Base-by-base conservation (phyloP, 2,888 invertebrate genomes). In the Nomada goodeniana region DNA sequence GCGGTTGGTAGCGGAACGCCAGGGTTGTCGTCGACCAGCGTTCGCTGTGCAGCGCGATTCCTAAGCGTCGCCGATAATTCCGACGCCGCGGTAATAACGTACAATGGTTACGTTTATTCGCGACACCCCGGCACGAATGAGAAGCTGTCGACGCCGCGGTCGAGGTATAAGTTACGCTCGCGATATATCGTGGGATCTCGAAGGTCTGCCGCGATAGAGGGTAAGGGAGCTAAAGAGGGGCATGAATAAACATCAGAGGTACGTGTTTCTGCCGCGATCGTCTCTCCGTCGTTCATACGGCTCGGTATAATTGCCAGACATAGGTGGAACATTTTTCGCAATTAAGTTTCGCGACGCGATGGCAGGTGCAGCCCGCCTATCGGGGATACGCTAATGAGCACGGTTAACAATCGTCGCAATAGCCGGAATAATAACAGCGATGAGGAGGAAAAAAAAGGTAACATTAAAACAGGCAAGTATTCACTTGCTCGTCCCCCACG, bases 231-330 rank as follows among this genome's bases (percentile, higher is more conserved):
- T 75, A 63, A 70, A 57, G 50, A 75, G 63, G 73, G 53, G 60
- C 68, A 83, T 88, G 86, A 88, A 87, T 88, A 86, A 86, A 87
- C 84, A 87, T 88, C 76, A 47, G 79, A 74, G 57, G 36, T 60
- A 67, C 74, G 52, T 78, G 80, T 86, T 86, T 83, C 79, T 67
- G 61, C 70, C 47, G 67, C 73, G 76, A 77, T 74, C 68, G 70
- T 63, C 57, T 71, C 64, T 74, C 47, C 70, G 59, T 80, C 68
- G 55, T 67, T 77, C 73, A 53, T 70, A 81, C 53, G 63, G 60
- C 79, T 70, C 50, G 55, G 59, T 64, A 61, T 67, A 79, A 88
- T 86, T 75, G 83, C 76, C 67, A 60, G 86, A 61, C 76, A 60
- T 53, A 67, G 52, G 44, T 29, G 61, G 50, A 67, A n/a, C 63